These are phyloP conservation scores for Nomada ruficornis DNA, from an alignment of 2,888 invertebrate species.

Conservation along the genomic window DNA sequence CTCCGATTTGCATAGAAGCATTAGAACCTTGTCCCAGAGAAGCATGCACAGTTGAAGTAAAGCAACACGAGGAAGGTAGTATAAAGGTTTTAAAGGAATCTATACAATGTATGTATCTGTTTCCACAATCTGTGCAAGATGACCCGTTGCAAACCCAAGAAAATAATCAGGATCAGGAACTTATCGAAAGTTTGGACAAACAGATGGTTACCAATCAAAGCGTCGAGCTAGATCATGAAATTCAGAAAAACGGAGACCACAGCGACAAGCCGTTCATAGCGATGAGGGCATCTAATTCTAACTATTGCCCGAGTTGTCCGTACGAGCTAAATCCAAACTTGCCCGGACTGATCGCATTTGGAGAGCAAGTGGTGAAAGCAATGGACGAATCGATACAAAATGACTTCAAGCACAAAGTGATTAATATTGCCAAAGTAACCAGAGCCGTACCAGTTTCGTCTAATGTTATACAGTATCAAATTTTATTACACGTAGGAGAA, in stretches of 20 bases:
- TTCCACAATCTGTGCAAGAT: constrained; percentile 70
- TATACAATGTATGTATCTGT: constrained; percentile 77
- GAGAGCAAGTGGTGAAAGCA: constrained; percentile 72
- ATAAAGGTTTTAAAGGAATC: constrained; percentile 74
- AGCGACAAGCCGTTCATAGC: constrained; percentile 80
- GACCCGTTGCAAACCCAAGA: constrained; percentile 60
- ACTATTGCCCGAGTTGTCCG: constrained; percentile 82
- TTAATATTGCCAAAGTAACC: constrained; percentile 76
- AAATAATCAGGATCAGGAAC: constrained; percentile 65
- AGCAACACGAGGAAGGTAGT: constrained; percentile 73
- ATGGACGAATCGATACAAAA: constrained; percentile 77
- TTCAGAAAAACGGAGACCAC: constrained; percentile 75
- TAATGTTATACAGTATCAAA: constrained; percentile 78
- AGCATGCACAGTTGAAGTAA: constrained; percentile 77
- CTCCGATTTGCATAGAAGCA: constrained; percentile 73
- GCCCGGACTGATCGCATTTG: constrained; percentile 77
- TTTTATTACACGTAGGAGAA: constrained; percentile 78
- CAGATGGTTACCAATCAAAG: constrained; percentile 70
- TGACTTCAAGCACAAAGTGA: constrained; percentile 79
- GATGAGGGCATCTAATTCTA: constrained; percentile 72
- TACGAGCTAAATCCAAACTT: constrained; percentile 80
- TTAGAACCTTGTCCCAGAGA: constrained; percentile 76
- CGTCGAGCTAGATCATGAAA: constrained; percentile 77
- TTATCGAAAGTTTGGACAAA: constrained; percentile 72
- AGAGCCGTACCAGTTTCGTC: constrained; percentile 78